Percentiles rank a stretch among this genome's conserved stretches.
Evolutionary conservation across 2,797 vertebrate species (phyloP).

Genomic region (Squalus acanthias): DNA sequence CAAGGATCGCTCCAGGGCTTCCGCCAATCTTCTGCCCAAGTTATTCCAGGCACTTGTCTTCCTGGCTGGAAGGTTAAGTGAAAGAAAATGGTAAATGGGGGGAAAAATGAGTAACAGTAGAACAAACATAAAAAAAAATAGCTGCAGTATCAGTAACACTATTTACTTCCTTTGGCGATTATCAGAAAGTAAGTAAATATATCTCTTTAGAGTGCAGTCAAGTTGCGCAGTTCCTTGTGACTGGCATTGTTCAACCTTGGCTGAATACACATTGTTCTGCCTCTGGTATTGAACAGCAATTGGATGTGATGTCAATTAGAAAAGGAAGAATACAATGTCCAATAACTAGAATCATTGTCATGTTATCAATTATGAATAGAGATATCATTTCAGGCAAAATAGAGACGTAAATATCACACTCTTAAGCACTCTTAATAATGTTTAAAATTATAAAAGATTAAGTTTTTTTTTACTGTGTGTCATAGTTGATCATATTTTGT

Average conservation of each 20-base stretch:
- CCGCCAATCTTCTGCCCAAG: not conserved
- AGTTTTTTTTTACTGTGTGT: not conserved
- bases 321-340: not conserved
- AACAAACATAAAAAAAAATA: not conserved
- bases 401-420: not conserved
- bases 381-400: not conserved
- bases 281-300: not conserved
- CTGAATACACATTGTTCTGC: not conserved
- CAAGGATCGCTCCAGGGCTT: not conserved
- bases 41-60: not conserved
- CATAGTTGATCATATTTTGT: not conserved
- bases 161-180: not conserved
- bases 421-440: not conserved
- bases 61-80: not conserved
- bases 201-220: not conserved
- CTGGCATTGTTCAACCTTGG: not conserved
- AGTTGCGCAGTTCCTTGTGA: not conserved
- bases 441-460: not conserved
- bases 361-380: constrained; percentile 14
- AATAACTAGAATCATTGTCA: not conserved
- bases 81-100: not conserved
- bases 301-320: not conserved
- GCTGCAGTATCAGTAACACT: not conserved
- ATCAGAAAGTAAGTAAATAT: not conserved
- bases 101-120: not conserved